These are phyloP conservation scores for Cantharis flavilabris DNA, from an alignment of 2,888 invertebrate genomes.

Conservation along the genomic window DNA sequence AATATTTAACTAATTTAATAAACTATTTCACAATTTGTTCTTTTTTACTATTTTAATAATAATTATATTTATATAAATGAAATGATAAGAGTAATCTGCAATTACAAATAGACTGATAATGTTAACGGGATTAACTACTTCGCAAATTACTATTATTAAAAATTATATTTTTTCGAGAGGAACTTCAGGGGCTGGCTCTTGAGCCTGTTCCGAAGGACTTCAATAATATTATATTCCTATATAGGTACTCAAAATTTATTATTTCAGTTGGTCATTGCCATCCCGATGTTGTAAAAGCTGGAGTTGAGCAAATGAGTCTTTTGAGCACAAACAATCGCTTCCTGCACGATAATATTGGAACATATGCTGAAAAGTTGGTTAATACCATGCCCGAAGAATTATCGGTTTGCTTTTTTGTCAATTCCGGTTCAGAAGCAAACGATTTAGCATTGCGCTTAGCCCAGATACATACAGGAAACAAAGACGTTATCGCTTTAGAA, in stretches of 20 bases:
- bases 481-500: slow-evolving; percentile 91
- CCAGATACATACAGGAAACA: slow-evolving; percentile 82
- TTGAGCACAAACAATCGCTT: slow-evolving; percentile 96
- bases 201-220: neutral
- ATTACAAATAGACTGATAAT: neutral
- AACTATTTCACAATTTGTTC: neutral
- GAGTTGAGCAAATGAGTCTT: slow-evolving; percentile 85
- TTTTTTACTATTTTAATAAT: neutral
- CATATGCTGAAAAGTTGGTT: slow-evolving; percentile 84
- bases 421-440: slow-evolving; percentile 99
- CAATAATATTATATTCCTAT: neutral
- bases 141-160: neutral
- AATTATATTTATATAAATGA: neutral
- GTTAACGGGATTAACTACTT: neutral
- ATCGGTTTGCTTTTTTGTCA: slow-evolving; percentile 94
- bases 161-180: neutral
- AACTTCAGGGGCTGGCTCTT: neutral
- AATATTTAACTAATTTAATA: neutral
- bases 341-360: slow-evolving; percentile 92
- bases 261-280: slow-evolving; percentile 94
- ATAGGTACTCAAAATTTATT: neutral
- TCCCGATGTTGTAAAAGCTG: slow-evolving; percentile 90
- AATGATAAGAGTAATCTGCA: neutral
- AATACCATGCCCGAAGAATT: slow-evolving; percentile 83
- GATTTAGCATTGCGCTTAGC: slow-evolving; percentile 94